Evolutionary conservation across 2,888 invertebrate genomes (phyloP).

Genomic region (Eilema depressum): DNA sequence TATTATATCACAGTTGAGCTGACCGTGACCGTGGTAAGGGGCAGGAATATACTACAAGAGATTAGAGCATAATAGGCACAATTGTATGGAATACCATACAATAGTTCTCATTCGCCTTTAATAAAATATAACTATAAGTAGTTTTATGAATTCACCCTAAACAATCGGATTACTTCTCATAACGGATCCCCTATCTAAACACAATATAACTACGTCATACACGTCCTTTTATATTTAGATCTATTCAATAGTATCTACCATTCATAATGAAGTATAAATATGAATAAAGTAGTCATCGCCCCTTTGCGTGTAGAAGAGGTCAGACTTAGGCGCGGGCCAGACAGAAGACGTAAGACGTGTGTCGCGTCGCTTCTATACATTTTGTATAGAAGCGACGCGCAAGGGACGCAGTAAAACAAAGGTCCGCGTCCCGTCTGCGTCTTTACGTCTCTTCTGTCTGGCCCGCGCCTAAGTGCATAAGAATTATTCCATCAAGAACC

Average conservation of each 20-base stretch:
- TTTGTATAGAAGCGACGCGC: too few species aligned
- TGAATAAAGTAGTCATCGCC: background rate
- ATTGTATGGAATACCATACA: background rate
- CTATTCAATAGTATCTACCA: constrained; percentile 2
- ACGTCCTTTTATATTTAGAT: background rate
- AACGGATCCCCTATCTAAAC: background rate
- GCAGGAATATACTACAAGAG: background rate
- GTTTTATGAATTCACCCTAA: background rate
- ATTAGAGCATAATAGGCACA: background rate
- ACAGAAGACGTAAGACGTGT: too few species aligned
- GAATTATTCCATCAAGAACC: too few species aligned
- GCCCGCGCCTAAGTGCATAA: too few species aligned
- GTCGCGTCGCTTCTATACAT: too few species aligned
- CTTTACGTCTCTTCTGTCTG: too few species aligned
- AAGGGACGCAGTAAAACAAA: too few species aligned
- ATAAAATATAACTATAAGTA: background rate
- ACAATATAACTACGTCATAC: background rate
- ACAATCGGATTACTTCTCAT: background rate
- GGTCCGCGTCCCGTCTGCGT: too few species aligned
- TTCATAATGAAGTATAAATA: constrained; percentile 3
- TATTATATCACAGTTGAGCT: background rate
- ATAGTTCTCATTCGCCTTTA: background rate
- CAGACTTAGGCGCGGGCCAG: too few species aligned
- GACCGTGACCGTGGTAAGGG: background rate
- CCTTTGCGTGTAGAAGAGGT: background rate